Evolutionary conservation across 2,888 invertebrate genomes (phyloP), one percentile per base, ranked within the genome.

Genomic region (Petrolisthes cinctipes): DNA sequence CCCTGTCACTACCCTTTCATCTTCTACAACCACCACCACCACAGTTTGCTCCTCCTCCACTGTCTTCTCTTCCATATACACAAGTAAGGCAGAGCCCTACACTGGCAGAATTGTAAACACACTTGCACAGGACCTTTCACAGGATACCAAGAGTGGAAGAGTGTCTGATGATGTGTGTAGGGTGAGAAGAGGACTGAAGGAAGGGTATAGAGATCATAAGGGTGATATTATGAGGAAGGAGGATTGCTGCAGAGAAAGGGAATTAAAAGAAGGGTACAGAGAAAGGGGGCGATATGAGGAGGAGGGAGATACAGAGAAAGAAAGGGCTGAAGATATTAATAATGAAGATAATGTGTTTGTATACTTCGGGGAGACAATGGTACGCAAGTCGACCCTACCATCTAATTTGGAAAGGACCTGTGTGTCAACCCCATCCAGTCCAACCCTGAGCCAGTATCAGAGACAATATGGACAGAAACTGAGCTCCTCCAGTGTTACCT

Each of bases 331-430:
- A 20, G 20, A 17, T 54, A 14, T n/a, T 20, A 80, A 20, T 51
- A 61, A 57, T 51, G 20, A 57, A n/a, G n/a, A 20, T 53, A 68
- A 82, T 76, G 82, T 54, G 17, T 51, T 68, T 51, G 71, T 66
- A n/a, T 76, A 88, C 71, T 79, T 78, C 78, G 82, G 88, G 17
- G 88, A 88, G n/a, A 85, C 88, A 9, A 85, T 82, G 82, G 71
- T 88, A 53, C 82, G 78, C 76, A 88, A 88, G 75, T 88, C 88
- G 5, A 88, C 82, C 17, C 23, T 82, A 11, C 54, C 81, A 20
- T 80, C 85, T 6, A 76, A 23, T 5, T 54, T 11, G 23, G 56
- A 23, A 20, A 79, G 20, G 51, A 81, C 81, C 57, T 82, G 85
- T 76, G 71, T 88, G 61, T 85, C 82, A 17, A 85, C 85, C 11